Conservation (phyloP, 2,113 vertebrate species). For the Geococcyx californianus region DNA sequence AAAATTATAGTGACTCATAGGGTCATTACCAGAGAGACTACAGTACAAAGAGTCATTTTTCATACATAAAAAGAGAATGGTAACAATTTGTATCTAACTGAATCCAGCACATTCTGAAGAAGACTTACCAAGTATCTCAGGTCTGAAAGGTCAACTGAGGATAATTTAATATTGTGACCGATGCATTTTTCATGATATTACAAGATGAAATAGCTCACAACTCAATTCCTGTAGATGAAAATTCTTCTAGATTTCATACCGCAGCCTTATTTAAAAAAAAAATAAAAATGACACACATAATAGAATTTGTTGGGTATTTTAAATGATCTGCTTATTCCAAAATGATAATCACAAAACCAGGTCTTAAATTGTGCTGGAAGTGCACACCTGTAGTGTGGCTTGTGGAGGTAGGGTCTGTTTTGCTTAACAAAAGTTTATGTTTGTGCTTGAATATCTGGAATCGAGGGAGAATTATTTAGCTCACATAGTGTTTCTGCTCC, state of each 20-base stretch:
- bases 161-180: neutral
- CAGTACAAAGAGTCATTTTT: neutral
- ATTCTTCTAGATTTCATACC: neutral
- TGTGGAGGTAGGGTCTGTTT: neutral
- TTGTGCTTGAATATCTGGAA: neutral
- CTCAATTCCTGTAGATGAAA: neutral
- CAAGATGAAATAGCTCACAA: neutral
- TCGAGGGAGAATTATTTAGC: neutral
- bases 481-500: neutral
- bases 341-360: neutral
- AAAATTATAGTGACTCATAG: neutral
- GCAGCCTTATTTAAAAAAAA: neutral
- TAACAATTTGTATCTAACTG: neutral
- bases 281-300: no score
- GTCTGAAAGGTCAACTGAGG: neutral
- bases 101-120: neutral
- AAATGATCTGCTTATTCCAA: neutral
- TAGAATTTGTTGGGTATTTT: neutral
- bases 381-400: neutral
- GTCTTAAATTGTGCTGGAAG: neutral
- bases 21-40: neutral
- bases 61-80: neutral
- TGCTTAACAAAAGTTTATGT: neutral
- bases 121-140: neutral
- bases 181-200: neutral